Base-by-base conservation (phyloP, 2,113 vertebrate genomes). In the Sceloporus undulatus region DNA sequence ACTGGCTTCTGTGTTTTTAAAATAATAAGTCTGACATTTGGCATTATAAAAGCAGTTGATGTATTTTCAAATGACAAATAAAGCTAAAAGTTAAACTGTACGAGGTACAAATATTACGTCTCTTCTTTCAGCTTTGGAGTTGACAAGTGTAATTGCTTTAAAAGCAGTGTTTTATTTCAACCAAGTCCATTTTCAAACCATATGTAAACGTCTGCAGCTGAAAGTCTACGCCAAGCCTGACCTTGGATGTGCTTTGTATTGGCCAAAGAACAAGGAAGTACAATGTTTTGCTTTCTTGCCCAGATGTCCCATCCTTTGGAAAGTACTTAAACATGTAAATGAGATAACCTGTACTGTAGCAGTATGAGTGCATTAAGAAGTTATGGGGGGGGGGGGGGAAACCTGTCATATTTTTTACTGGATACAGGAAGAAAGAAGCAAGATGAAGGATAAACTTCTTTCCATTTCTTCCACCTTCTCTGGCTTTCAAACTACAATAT, bases 281-380 rank as follows among this genome's bases (percentile, higher is more conserved):
- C 79, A 94, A 94, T 94, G 93, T 92, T 96, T 95, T 94, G 92
- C 92, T 96, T 95, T 94, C 92, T 92, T 94, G 88, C 66, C 90
- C 93, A 96, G 94, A 95, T 94, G 95, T 96, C 92, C 94, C 94
- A 93, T 90, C 89, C 91, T 94, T 95, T 93, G 86, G 94, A 96
- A 95, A 90, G 89, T 94, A 94, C 93, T 95, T 94, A 92, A 96
- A 96, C 91, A 93, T 93, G 87, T 90, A 95, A 96, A 94, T 92
- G 93, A 94, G 93, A 93, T 93, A 90, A 93, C 86, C 89, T 92
- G 80, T 66, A 34, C 4, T 88, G 89, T 91, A 93, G 95, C 91
- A 93, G 84, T 11, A 90, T 82, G 93, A 83, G 70, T 79, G 87
- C 62, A 71, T 83, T 92, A 80, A 84, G n/a, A 73, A 90, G 85